Evolutionary conservation across 2,797 vertebrate species (phyloP), one percentile per base, ranked within the genome.

Genomic region (Synanceia verrucosa): DNA sequence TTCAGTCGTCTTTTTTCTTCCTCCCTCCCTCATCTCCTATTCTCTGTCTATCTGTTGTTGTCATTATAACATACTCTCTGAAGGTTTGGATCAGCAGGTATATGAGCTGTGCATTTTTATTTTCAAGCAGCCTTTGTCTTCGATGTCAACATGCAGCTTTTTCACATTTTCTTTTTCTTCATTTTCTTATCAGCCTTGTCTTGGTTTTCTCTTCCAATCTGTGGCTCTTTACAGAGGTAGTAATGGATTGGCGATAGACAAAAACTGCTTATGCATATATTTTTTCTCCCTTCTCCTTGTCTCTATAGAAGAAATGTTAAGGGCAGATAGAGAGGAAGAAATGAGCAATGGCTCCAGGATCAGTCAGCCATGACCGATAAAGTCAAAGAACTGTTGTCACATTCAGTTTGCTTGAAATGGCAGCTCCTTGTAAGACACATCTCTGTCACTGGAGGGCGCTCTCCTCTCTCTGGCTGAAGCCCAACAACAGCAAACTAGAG

Each of bases 371-470:
- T 83, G 85, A 82, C 71, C 70, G 75, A 77, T 79, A 50, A 83
- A 75, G 61, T 52, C 18, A 83, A 82, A 82, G 61, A 81, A 59
- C 52, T 19, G 16, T 39, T 81, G 81, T 82, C 88, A 34, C 58
- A 74, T 85, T 68, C 56, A 83, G 80, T 90, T 88, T 81, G 44
- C 62, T 13, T 77, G 59, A 79, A 75, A 24, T 56, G 33, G 46
- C 33, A 70, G 74, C 60, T 62, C 63, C 78, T 55, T 89, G 89
- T 83, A 28, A 29, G 66, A 58, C 31, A 43, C 31, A 10, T 66
- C 48, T 76, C 63, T 14, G 80, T 86, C 91, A 92, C 89, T 79
- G 58, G 92, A 88, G 88, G 90, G 91, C 81, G 83, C 90, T 86
- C 24, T 88, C 70, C 57, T 89, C 81, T 84, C 63, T 87, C 85